Evolutionary conservation across 1,140 invertebrate genomes (phyloP).

Genomic region (Pseudoatta argentina): DNA sequence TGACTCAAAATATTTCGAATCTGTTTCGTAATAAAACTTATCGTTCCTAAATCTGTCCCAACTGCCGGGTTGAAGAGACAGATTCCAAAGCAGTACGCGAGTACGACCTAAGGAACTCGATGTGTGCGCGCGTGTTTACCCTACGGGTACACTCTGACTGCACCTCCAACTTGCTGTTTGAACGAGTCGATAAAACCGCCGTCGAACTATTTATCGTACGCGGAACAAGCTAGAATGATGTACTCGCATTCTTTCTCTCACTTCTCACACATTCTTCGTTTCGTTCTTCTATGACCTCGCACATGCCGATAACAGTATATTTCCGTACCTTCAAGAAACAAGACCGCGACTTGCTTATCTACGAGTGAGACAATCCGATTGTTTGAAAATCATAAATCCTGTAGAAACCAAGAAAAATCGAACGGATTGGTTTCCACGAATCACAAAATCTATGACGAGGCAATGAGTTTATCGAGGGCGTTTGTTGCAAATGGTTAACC

Average conservation of each 20-base stretch:
- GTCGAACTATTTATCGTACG: slow-evolving; percentile 78
- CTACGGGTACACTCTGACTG: slow-evolving; percentile 62
- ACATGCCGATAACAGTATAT: slow-evolving; percentile 77
- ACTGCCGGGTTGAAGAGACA: slow-evolving; percentile 50
- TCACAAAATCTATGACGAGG: slow-evolving; percentile 42
- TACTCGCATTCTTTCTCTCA: not conserved
- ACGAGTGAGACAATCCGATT: slow-evolving; percentile 42
- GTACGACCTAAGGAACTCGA: slow-evolving; percentile 63
- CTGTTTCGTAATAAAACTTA: too few species aligned
- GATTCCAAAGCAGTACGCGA: slow-evolving; percentile 55
- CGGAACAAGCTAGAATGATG: slow-evolving; percentile 59
- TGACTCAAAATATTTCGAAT: not conserved
- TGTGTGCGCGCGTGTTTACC: slow-evolving; percentile 73
- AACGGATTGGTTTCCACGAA: slow-evolving; percentile 42
- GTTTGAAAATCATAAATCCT: slow-evolving; percentile 82
- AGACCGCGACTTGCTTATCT: slow-evolving; percentile 63
- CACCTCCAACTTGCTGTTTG: slow-evolving; percentile 79
- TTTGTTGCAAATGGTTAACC: slow-evolving; percentile 29
- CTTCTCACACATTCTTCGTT: slow-evolving; percentile 29
- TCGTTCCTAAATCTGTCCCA: not conserved
- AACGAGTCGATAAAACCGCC: slow-evolving; percentile 79
- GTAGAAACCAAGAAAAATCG: slow-evolving; percentile 59
- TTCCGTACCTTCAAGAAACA: slow-evolving; percentile 39
- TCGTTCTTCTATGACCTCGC: slow-evolving; percentile 41
- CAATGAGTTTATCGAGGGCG: slow-evolving; percentile 66